Conservation (phyloP, 2,113 vertebrate genomes). For the Chrysochloris asiatica region DNA sequence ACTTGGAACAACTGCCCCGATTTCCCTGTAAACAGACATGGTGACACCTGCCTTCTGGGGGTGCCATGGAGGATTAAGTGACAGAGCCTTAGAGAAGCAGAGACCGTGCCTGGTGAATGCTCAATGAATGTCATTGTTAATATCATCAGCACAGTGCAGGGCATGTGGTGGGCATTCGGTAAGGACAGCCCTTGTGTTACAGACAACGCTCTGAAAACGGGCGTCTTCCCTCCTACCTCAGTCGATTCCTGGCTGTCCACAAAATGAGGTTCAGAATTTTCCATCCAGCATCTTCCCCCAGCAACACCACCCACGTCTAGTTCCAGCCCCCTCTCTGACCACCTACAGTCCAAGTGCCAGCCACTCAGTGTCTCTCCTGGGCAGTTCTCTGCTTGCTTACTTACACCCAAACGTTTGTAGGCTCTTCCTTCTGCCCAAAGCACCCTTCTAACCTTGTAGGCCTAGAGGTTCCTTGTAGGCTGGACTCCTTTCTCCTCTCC, state of each 20-base stretch:
- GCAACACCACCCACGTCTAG: neutral
- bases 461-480: neutral
- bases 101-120: neutral
- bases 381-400: neutral
- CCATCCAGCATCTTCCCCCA: neutral
- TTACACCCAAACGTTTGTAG: neutral
- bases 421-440: neutral
- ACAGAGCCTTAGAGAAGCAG: conserved; percentile 10
- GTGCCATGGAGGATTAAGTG: neutral
- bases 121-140: neutral
- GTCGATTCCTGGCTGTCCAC: neutral
- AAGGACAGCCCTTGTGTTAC: conserved; percentile 44
- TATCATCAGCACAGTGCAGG: neutral
- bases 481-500: neutral
- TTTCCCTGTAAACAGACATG: no score
- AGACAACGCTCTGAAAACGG: neutral
- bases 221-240: neutral
- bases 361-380: neutral
- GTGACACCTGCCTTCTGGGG: neutral
- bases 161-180: neutral
- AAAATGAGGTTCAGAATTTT: neutral
- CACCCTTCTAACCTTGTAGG: neutral
- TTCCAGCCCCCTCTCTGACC: neutral
- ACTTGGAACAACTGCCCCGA: neutral
- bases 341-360: neutral